Base-by-base conservation (phyloP, 2,888 invertebrate species). In the Meliscaeva auricollis region DNA sequence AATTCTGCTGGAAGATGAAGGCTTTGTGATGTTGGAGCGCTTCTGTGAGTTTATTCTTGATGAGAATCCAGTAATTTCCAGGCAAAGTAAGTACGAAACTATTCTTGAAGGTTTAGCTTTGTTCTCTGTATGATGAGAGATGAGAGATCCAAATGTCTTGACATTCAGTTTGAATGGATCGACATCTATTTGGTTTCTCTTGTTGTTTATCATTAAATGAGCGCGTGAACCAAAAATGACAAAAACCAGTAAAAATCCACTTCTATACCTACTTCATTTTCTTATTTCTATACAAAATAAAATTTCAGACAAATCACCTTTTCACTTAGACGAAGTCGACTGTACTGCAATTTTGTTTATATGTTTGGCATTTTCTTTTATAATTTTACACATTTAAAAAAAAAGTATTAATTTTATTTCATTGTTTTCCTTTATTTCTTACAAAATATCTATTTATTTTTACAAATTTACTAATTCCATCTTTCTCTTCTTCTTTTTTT, bases 121-220 rank as follows among this genome's bases (percentile, higher is more conserved):
- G 1, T 95, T 95, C 85, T 90, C 94, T 0, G 90, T 97, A 98
- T 92, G 98, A 98, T 91, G 94, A 97, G 0, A 95, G 96, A 89
- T 97, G 87, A 95, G 94, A 84, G 96, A 96, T 88, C 96, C 97
- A 13, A 95, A 96, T 80, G 93, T 97, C 13, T 93, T 97, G 26
- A 95, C 96, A 0, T 90, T 96, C 62, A 94, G 96, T 68, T 93
- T 93, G 1, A 94, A 94, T 56, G 94, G 94, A 35, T 91, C 93
- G 3, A 93, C 94, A 0, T 91, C 92, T 13, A 94, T 95, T 41
- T 96, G 97, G 95, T 97, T 97, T 91, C 96, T 97, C 0, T 92
- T 97, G 13, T 92, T 98, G 73, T 97, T 97, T 0, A 95, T 97
- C 56, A 95, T 96, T 0, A n/a, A n/a, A n/a, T n/a, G n/a, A n/a